These are phyloP conservation scores for Holothuria scabra DNA, from an alignment of 53 echinoderm and acorn worm species.

Conservation along the genomic window DNA sequence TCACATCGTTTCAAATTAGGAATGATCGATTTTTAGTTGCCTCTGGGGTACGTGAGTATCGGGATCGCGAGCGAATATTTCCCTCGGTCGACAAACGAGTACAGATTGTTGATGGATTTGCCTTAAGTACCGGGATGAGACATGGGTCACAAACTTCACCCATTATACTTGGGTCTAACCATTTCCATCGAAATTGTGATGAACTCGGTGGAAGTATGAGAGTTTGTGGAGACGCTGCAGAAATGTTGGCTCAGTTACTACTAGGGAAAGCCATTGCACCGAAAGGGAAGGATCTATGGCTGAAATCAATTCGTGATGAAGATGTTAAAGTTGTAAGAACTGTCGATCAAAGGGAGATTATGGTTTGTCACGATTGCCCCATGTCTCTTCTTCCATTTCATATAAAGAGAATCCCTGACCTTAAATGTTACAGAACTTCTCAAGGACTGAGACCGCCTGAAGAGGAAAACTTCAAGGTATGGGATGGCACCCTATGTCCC, in stretches of 20 bases:
- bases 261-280: constrained; percentile 13
- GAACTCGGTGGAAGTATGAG: neutral
- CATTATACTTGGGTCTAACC: neutral
- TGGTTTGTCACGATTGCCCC: constrained; percentile 21
- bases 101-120: neutral
- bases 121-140: neutral
- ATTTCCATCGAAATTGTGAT: neutral
- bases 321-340: neutral
- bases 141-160: neutral
- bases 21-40: neutral
- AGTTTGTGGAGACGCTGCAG: neutral
- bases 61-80: neutral
- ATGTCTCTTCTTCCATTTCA: neutral
- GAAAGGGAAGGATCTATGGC: constrained; percentile 9
- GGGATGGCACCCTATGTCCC: neutral
- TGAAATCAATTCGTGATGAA: neutral
- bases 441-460: neutral
- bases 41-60: neutral
- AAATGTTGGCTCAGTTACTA: constrained; percentile 27
- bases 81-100: neutral
- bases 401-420: neutral
- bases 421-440: neutral
- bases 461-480: neutral
- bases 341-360: neutral
- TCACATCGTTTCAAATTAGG: neutral